These are phyloP conservation scores for Coendou prehensilis DNA, from an alignment of 2,797 vertebrate genomes.

Conservation along the genomic window DNA sequence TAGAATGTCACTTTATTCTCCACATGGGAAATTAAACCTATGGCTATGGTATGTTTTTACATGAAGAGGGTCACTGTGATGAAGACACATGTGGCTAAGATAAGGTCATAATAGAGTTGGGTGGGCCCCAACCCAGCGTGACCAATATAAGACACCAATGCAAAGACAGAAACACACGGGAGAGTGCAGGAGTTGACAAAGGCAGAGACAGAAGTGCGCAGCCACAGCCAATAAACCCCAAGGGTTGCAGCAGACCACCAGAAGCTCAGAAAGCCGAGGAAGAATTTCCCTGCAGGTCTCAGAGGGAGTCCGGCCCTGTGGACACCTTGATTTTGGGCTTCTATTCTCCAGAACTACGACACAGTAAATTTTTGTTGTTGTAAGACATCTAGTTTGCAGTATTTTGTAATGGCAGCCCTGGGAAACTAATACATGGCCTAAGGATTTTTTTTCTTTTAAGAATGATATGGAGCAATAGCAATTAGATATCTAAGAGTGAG, in stretches of 20 bases:
- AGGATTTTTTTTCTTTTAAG: conserved; percentile 47
- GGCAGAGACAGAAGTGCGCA: not conserved
- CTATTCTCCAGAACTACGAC: not conserved
- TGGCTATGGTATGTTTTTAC: not conserved
- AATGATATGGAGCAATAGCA: not conserved
- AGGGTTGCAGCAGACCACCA: not conserved
- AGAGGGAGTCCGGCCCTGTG: not conserved
- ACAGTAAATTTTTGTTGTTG: not conserved
- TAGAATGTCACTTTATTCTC: conserved; percentile 10
- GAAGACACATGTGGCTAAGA: not conserved
- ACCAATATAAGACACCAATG: not conserved
- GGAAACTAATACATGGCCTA: not conserved
- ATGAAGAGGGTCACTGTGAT: not conserved
- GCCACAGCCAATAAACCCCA: not conserved
- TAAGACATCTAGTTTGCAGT: not conserved
- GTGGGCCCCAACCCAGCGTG: not conserved
- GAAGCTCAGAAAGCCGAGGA: not conserved
- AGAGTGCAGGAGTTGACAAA: not conserved
- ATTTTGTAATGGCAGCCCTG: not conserved
- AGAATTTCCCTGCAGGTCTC: not conserved
- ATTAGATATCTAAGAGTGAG: not conserved
- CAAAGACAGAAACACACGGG: not conserved
- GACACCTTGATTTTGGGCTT: not conserved
- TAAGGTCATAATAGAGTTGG: not conserved
- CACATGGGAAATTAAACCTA: not conserved